These are phyloP conservation scores for Tinea semifulvella DNA, from an alignment of 2,888 invertebrate genomes.

Conservation along the genomic window DNA sequence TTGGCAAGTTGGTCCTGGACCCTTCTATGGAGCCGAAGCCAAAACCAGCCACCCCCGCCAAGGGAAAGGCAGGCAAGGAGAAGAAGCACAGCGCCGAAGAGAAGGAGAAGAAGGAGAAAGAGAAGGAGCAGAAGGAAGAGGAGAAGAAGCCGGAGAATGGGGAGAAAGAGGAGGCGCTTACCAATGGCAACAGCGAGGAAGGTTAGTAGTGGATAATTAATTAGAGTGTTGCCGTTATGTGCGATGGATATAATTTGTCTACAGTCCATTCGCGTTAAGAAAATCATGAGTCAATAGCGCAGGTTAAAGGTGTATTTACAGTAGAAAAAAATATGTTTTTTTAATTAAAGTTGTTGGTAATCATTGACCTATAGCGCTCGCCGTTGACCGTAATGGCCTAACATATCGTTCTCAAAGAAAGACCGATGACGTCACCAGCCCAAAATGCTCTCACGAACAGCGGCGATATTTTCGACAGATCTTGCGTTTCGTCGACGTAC, in stretches of 20 bases:
- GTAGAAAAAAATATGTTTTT: neutral
- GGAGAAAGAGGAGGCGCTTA: conserved; percentile 58
- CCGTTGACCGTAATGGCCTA: no score
- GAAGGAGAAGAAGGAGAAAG: conserved; percentile 72
- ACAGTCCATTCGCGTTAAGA: no score
- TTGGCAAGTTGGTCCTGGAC: conserved; percentile 87
- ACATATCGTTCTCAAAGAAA: no score
- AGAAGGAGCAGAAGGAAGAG: conserved; percentile 32
- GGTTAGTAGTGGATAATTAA: no score
- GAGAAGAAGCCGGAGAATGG: conserved; percentile 45
- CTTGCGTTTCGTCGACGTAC: no score
- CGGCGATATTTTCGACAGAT: no score
- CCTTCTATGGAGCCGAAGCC: conserved; percentile 82
- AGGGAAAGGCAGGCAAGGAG: conserved; percentile 75
- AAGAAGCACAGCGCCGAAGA: conserved; percentile 73
- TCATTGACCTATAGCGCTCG: no score
- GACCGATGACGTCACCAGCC: no score
- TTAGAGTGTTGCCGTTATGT: no score
- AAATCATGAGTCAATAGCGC: neutral
- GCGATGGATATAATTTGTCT: no score
- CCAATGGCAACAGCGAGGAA: conserved; percentile 66
- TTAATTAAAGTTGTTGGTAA: neutral
- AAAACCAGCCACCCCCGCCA: conserved; percentile 81
- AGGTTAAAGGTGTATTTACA: neutral
- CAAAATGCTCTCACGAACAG: no score